phyloP scores from a whole-genome alignment of 1,140 invertebrate genomes.

The Melitaea cinxia region DNA sequence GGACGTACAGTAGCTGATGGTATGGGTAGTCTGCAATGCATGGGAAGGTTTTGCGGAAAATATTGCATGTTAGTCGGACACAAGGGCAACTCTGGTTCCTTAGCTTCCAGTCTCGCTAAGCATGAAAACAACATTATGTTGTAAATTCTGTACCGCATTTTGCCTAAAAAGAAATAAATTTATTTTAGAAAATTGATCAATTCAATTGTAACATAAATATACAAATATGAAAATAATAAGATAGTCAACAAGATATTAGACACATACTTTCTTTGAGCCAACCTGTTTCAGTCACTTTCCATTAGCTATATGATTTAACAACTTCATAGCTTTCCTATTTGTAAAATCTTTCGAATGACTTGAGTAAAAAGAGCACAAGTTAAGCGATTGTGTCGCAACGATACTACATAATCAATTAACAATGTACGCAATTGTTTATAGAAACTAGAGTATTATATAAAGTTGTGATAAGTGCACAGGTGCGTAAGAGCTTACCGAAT shows the following conservation, averaged over 20 bases:
- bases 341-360: background rate
- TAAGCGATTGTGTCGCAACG: background rate
- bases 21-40: constrained; percentile 70
- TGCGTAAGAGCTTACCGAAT: background rate
- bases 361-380: background rate
- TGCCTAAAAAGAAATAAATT: constrained; percentile 24
- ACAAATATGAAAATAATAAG: background rate
- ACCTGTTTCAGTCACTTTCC: background rate
- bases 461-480: background rate
- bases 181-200: no score
- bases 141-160: constrained; percentile 21
- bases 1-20: constrained; percentile 50
- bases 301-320: background rate
- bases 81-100: constrained; percentile 54
- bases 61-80: constrained; percentile 65
- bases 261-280: background rate
- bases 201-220: background rate
- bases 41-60: constrained; percentile 69
- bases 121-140: constrained; percentile 18
- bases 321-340: background rate
- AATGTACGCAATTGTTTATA: constrained; percentile 14
- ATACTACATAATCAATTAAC: constrained; percentile 8
- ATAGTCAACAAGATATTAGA: background rate
- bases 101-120: constrained; percentile 23
- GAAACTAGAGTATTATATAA: background rate